Evolutionary conservation across 2,797 vertebrate species (phyloP), one percentile per base, ranked within the genome.

Genomic region (Takifugu ocellatus): DNA sequence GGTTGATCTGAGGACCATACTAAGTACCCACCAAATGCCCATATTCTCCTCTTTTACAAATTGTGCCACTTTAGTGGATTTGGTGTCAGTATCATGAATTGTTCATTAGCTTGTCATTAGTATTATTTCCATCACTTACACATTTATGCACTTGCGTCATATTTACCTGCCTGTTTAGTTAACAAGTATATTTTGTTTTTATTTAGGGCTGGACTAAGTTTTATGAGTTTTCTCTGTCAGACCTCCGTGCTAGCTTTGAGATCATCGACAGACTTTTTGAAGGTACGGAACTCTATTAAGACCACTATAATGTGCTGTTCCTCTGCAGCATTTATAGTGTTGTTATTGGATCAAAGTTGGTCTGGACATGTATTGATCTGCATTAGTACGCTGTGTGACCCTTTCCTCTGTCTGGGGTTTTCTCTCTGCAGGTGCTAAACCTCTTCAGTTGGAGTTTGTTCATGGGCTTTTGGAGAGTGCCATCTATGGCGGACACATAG

Each of bases 121-220:
- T 29, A 10, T 33, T 33, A 33, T 33, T 33, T 33, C 33, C 33
- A 33, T 33, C 33, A 33, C 10, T 33, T 53, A 9, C 29, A 49
- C 29, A 21, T 21, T 21, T 21, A 21, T 21, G 21, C 21, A 21
- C 5, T 17, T 12, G 24, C 25, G 15, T 31, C 1, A 2, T 49
- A 33, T 59, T 17, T 71, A 6, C 61, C 15, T 45, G 49, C 5
- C 42, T n/a, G n/a, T 54, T 33, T 72, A 14, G 61, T 27, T 26
- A 26, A 5, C 36, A 12, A 39, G 3, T 39, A 39, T 5, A 6
- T 39, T 47, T 25, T 25, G 8, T 16, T n/a, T 53, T 63, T 63
- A 75, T 51, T 16, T 66, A 98, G 97, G 96, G 96, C 46, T 99
- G 97, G 96, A 98, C 96, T 10, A 96, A 97, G 67, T 99, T 99